Base-by-base conservation (phyloP, 2,888 invertebrate species). In the Tenthredo distinguenda region DNA sequence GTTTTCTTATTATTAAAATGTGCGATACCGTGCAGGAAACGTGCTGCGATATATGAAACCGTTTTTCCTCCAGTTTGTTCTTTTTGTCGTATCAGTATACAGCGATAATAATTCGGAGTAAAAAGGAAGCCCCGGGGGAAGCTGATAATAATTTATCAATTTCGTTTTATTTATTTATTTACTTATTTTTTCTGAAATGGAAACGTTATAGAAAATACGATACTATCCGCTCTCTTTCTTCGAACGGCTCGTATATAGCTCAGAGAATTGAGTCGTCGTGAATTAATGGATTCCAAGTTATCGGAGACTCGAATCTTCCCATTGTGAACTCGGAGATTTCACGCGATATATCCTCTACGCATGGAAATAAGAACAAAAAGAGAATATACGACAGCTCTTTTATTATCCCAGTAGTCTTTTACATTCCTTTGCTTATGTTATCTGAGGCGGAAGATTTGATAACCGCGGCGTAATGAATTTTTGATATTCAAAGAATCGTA, bases 251-350 rank as follows among this genome's bases (percentile, higher is more conserved):
- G 50, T 55, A 43, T 74, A 74, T 34, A 62, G 40, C 37, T 58
- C 58, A 62, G 62, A 81, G 62, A 81, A 81, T 81, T 81, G 81
- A 81, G 81, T 81, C 40, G 81, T 81, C 81, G 58, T 81, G 81
- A 62, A 81, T 81, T 81, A 81, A 81, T 81, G 62, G 81, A 81
- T 81, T 81, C 81, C 58, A 40, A 37, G 81, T 81, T 81, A 81
- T 81, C 81, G 81, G 81, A 58, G 81, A 3, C 81, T 62, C 81
- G 81, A 43, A 81, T 81, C 81, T 81, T 62, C 81, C 81, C 81
- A 81, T 81, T 81, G 81, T 81, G 40, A 81, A 62, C 58, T 81
- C 81, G 37, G 62, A 81, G 81, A 81, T 81, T 62, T 81, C 58
- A 81, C 81, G 81, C 81, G 58, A 62, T 62, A 62, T 50, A 81